Percentiles rank a stretch among this genome's conserved stretches.
phyloP scores from a whole-genome alignment of 2,888 invertebrate genomes.

The Cheilosia pagana region DNA sequence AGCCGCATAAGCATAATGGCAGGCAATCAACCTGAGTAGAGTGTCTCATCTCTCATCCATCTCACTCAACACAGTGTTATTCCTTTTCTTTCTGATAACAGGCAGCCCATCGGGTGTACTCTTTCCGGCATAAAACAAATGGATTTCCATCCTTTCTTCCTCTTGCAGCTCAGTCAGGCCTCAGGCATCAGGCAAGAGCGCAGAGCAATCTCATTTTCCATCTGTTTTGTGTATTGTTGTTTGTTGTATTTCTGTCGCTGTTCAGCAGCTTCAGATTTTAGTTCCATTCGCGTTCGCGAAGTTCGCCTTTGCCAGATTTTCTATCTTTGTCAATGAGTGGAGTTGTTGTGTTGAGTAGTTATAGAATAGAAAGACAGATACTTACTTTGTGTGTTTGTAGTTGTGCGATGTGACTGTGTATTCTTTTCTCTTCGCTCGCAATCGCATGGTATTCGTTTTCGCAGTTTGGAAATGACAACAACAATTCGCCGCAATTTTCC shows the following conservation, averaged over 20 bases:
- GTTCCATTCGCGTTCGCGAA: too few species aligned
- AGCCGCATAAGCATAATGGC: too few species aligned
- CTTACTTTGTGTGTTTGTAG: too few species aligned
- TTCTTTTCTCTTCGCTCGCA: conserved; percentile 31
- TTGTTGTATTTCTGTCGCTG: conserved; percentile 1
- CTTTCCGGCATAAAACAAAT: conserved; percentile 14
- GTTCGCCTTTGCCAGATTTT: conserved; percentile 16
- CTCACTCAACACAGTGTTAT: too few species aligned
- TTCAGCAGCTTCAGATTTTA: neutral
- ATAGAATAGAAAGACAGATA: too few species aligned
- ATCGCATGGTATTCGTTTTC: neutral
- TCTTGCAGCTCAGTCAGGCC: neutral
- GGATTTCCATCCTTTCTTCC: conserved; percentile 21
- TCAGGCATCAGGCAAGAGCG: too few species aligned
- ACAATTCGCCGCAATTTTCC: conserved; percentile 58
- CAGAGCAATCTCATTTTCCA: neutral
- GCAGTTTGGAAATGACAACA: conserved; percentile 31
- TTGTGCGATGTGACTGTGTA: too few species aligned
- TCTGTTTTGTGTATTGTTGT: conserved; percentile 15
- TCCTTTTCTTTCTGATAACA: neutral
- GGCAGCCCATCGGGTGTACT: neutral
- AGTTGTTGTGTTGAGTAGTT: conserved; percentile 21
- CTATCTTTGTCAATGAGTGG: conserved; percentile 55
- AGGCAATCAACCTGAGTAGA: too few species aligned
- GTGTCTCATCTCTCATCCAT: too few species aligned